A percentile compares a stretch with the other conserved stretches of the same genome.
Conservation (phyloP, 2,888 invertebrate species). For the Apamea crenata region DNA sequence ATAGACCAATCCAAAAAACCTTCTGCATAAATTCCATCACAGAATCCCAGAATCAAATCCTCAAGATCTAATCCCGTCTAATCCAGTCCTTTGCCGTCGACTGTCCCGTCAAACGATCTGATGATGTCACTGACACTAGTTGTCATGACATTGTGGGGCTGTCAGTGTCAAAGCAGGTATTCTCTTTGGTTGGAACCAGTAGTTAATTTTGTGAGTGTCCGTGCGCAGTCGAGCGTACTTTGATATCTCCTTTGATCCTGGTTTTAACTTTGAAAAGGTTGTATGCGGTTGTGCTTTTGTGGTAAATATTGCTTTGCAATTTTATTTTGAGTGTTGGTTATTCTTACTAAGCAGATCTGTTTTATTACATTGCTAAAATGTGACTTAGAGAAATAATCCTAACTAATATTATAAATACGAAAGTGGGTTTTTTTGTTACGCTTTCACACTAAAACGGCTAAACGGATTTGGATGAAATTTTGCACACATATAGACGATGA, state of each 20-base stretch:
- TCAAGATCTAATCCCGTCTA: constrained; percentile 2
- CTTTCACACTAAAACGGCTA: neutral
- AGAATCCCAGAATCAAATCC: neutral
- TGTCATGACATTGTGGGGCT: constrained; percentile 12
- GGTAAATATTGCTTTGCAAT: neutral
- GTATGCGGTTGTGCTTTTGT: neutral
- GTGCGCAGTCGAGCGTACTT: neutral
- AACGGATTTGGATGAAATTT: neutral
- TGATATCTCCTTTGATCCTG: constrained; percentile 22
- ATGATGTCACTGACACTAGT: constrained; percentile 16
- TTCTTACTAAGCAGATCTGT: neutral
- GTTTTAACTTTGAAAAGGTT: neutral
- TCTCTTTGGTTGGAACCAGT: constrained; percentile 40
- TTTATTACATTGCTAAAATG: neutral
- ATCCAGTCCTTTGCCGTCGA: constrained; percentile 31
- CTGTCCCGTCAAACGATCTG: constrained; percentile 15
- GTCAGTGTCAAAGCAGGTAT: constrained; percentile 36
- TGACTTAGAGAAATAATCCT: neutral
- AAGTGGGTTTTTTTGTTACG: neutral
- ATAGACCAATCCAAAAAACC: neutral
- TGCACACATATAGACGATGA: neutral
- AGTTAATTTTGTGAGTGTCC: constrained; percentile 40
- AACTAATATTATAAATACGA: neutral
- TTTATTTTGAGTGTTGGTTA: neutral
- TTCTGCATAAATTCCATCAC: neutral